Evolutionary conservation across 2,113 vertebrate species (phyloP), one percentile per base, ranked within the genome.

Genomic region (Sciurus niger): DNA sequence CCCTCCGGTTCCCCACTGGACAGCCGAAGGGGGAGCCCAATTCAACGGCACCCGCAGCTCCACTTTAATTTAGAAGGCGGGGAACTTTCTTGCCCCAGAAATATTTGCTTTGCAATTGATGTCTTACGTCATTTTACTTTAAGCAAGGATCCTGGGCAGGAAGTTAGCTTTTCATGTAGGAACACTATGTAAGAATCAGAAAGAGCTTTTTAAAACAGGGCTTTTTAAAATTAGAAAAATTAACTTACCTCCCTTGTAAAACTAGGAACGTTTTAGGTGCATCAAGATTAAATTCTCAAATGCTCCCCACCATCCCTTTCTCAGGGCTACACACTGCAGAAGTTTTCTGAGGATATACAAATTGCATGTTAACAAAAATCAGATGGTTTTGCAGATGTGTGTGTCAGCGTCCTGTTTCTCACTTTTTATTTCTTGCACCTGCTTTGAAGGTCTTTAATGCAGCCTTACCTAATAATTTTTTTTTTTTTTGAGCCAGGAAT

Each of bases 391-490:
- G 34, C 55, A 8, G 84, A 10, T 32, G 37, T 51, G 12, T 88
- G 34, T 60, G 37, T 58, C 46, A 46, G 32, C 32, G 25, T 77
- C 30, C 30, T 94, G 10, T 55, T 95, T 83, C 46, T 60, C 40
- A 46, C 34, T 90, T 92, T 79, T 58, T 93, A 70, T 94, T 83
- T 95, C 77, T 92, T 76, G 16, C 14, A 58, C 12, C 25, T 84
- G 16, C 63, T 92, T 88, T n/a, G 82, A 77, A 72, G 17, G n/a
- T 73, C 6, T 8, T 93, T 95, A 74, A 70, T 86, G 58, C 4
- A 92, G 13, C 84, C 80, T 72, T 91, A 87, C 43, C 46, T 89
- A 88, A 30, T 78, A 76, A 67, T 78, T 97, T 89, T 76, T 95
- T 34, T 24, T 55, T 58, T 20, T 53, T 20, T 84, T 25, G 55